These are phyloP conservation scores for Dione vanillae DNA, from an alignment of 2,888 invertebrate species.

Conservation along the genomic window DNA sequence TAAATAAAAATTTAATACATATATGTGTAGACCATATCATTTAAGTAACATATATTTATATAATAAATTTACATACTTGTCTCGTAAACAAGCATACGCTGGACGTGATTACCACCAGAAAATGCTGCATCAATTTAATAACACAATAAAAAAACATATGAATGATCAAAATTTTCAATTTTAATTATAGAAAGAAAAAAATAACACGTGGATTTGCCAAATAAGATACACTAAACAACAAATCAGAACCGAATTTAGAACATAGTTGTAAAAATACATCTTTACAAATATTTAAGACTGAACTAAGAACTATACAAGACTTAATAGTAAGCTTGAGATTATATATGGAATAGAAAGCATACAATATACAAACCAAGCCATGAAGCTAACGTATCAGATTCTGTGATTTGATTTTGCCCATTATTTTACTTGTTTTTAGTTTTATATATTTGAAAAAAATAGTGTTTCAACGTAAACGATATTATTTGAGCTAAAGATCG, in stretches of 20 bases:
- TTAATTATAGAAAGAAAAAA: constrained; percentile 8
- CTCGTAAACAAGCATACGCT: not conserved
- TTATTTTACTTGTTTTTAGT: not conserved
- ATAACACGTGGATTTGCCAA: not conserved
- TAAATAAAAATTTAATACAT: no score
- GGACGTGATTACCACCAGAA: not conserved
- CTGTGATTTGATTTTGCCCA: not conserved
- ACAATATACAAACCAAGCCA: not conserved
- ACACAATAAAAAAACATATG: not conserved
- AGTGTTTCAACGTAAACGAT: not conserved
- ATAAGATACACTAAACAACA: not conserved
- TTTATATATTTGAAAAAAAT: constrained; percentile 4
- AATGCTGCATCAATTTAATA: not conserved
- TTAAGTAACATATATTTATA: not conserved
- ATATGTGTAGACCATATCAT: not conserved
- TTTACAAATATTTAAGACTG: not conserved
- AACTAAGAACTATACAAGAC: constrained; percentile 12
- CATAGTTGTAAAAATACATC: not conserved
- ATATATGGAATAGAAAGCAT: constrained; percentile 13
- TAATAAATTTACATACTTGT: not conserved
- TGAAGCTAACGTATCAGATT: not conserved
- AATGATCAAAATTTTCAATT: constrained; percentile 9
- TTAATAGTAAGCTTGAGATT: constrained; percentile 3
- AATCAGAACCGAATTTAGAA: not conserved
- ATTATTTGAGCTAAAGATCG: constrained; percentile 12